Evolutionary conservation across 2,113 vertebrate genomes (phyloP), one percentile per base, ranked within the genome.

Genomic region (Accipiter cooperii): DNA sequence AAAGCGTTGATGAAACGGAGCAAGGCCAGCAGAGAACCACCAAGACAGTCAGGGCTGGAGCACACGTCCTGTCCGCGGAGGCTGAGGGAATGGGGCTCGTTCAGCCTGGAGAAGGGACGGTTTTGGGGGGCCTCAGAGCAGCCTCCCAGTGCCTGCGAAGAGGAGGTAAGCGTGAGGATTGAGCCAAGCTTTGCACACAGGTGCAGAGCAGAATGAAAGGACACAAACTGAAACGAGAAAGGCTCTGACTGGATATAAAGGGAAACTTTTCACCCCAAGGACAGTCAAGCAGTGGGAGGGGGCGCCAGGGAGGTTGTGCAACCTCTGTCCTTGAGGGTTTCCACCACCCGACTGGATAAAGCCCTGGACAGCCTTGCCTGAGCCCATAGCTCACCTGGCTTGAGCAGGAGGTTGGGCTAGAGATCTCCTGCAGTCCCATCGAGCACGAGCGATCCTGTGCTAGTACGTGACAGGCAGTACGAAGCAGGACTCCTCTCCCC

Each of bases 381-480:
- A 58, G 20, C 21, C 64, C 51, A 17, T 1, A 52, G 49, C 54
- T 57, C 52, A 49, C 11, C 34, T 10, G 38, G 36, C 36, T 40
- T 0, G 1, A 74, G 54, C 54, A 57, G 52, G 15, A 65, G 66
- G 17, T 12, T 11, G 1, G 54, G 6, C 13, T 16, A 12, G n/a
- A 68, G 44, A 76, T 31, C 15, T 13, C 51, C 74, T 40, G 46
- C 42, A 34, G 24, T 25, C 25, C 63, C 5, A 0, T 2, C 0
- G 2, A 38, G 15, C 44, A 16, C 0, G 0, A 60, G 22, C 5
- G 4, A 76, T 25, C 46, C 84, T 9, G 51, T 8, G 46, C n/a
- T 3, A 8, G 11, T 14, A 46, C 1, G 0, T 0, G 0, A 51
- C 46, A 49, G n/a, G 24, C 2, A 26, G 76, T 42, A 84, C 1